These are phyloP conservation scores for Habroteleia sp. DNA, from an alignment of 2,888 invertebrate species.

Conservation along the genomic window DNA sequence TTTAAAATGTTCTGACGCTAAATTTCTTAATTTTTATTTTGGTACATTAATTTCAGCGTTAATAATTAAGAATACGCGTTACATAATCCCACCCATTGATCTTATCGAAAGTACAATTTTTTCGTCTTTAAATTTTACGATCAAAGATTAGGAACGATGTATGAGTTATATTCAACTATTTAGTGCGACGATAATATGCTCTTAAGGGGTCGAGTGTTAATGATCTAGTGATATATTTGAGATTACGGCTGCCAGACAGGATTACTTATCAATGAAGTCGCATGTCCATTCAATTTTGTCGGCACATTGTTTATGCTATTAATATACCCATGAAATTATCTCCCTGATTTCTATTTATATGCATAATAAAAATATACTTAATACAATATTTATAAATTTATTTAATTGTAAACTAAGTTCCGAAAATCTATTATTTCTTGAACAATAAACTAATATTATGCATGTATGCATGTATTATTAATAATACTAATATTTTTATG, in stretches of 20 bases:
- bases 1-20: no score
- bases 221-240: constrained; percentile 52
- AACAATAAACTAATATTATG: no score
- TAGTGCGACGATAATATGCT: constrained; percentile 26
- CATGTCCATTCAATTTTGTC: constrained; percentile 36
- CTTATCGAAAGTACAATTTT: constrained; percentile 17
- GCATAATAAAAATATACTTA: no score
- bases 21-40: no score
- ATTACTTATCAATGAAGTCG: constrained; percentile 45
- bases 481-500: no score
- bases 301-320: constrained; percentile 22
- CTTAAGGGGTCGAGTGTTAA: constrained; percentile 43
- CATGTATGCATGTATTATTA: no score
- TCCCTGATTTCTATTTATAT: no score
- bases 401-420: no score
- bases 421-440: no score
- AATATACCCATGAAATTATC: no score
- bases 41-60: neutral
- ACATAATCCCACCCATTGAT: neutral
- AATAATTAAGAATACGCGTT: constrained; percentile 2
- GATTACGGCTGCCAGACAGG: constrained; percentile 32
- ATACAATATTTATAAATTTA: no score
- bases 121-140: constrained; percentile 2
- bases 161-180: constrained; percentile 30
- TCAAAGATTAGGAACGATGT: constrained; percentile 14